phyloP scores from a whole-genome alignment of 2,113 vertebrate genomes.

The Brachionichthys hirsutus region DNA sequence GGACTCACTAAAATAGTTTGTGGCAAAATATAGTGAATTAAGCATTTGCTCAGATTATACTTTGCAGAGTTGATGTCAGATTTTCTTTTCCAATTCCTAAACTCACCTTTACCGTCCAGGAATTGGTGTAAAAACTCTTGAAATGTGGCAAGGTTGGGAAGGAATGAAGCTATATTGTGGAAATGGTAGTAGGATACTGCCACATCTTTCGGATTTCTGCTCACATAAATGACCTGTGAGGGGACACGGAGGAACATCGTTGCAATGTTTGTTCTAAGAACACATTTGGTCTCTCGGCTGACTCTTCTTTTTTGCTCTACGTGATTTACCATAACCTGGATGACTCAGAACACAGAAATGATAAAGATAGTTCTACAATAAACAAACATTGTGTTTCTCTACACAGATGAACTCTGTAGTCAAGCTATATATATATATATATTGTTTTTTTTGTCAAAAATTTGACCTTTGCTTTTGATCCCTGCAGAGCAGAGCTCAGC shows the following conservation, averaged over 20 bases:
- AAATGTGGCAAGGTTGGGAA: constrained; percentile 74
- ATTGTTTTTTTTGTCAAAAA: background rate
- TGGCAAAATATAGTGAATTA: background rate
- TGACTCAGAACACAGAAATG: no score
- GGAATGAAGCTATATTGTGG: constrained; percentile 83
- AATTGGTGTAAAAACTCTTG: constrained; percentile 77
- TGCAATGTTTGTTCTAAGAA: background rate
- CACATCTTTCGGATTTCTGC: constrained; percentile 87
- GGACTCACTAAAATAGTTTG: constrained; percentile 55
- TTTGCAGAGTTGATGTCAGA: background rate
- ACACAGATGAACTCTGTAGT: background rate
- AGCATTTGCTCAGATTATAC: background rate
- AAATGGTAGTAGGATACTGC: constrained; percentile 85
- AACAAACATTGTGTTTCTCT: no score
- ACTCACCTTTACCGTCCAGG: constrained; percentile 78
- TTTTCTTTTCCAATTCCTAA: background rate
- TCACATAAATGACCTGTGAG: constrained; percentile 83
- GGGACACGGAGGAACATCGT: background rate
- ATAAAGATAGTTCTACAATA: no score
- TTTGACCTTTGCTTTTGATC: constrained; percentile 79
- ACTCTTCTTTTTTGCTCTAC: no score
- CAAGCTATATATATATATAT: no score
- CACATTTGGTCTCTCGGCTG: no score
- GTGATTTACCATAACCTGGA: no score
- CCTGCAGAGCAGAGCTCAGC: constrained; percentile 73